These are phyloP conservation scores for Tortrix viridana DNA, from an alignment of 2,888 invertebrate genomes.

Conservation along the genomic window DNA sequence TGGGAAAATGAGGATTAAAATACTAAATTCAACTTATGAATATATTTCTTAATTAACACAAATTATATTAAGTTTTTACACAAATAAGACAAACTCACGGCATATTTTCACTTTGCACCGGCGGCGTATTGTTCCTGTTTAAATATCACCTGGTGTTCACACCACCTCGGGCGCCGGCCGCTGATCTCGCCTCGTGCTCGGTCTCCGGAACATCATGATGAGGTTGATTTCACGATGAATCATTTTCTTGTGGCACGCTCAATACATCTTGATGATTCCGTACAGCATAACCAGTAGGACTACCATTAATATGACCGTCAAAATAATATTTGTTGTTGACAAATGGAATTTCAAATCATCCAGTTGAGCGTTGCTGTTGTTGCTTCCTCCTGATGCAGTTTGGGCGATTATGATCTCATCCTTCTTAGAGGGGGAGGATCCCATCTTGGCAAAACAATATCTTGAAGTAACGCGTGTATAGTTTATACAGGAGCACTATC, in stretches of 20 bases:
- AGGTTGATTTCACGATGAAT: slow-evolving; percentile 3
- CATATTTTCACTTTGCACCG: neutral
- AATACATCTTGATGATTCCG: neutral
- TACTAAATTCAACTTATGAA: neutral
- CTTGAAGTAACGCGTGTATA: neutral
- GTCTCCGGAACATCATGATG: neutral
- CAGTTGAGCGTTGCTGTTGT: neutral
- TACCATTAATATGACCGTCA: neutral
- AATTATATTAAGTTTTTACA: neutral
- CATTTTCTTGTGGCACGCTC: neutral
- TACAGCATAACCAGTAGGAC: too few species aligned
- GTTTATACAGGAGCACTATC: neutral
- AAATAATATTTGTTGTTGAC: slow-evolving; percentile 1
- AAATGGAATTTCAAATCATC: neutral
- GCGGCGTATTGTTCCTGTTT: neutral
- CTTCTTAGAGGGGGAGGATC: neutral
- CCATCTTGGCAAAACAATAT: neutral
- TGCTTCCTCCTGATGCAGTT: neutral
- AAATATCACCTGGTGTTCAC: neutral
- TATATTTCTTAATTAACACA: neutral
- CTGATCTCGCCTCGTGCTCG: neutral
- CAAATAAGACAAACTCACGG: neutral
- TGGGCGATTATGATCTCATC: slow-evolving; percentile 1
- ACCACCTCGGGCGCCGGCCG: neutral
- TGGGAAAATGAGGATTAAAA: neutral